Evolutionary conservation across 2,797 vertebrate genomes (phyloP).

Genomic region (Decapterus maruadsi): DNA sequence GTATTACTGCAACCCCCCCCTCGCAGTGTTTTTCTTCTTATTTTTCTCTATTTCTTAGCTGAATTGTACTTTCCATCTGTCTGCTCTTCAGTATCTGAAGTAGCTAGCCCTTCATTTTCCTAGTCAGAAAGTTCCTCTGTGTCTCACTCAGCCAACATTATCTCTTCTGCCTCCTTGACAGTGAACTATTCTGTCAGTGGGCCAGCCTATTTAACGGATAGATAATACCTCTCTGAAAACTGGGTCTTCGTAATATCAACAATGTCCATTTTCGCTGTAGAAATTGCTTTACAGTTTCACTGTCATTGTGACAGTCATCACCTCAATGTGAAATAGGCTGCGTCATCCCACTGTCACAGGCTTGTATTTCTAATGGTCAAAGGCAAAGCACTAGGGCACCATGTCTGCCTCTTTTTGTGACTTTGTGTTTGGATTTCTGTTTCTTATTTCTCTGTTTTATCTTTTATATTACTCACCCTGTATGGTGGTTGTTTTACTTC

Average conservation of each 20-base stretch:
- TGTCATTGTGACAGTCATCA: background rate
- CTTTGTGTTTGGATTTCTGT: too few relatives aligned
- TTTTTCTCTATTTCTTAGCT: background rate
- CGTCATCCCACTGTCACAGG: background rate
- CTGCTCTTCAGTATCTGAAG: background rate
- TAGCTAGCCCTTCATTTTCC: background rate
- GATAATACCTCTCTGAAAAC: background rate
- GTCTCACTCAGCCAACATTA: slow-evolving; percentile 1
- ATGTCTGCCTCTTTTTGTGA: too few relatives aligned
- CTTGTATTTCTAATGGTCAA: slow-evolving; percentile 2
- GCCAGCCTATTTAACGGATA: background rate
- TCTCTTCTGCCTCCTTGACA: slow-evolving; percentile 2
- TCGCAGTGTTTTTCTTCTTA: too few relatives aligned
- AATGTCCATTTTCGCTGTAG: slow-evolving; percentile 13
- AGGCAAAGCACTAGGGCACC: background rate
- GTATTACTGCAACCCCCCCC: background rate
- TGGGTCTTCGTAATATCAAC: slow-evolving; percentile 10
- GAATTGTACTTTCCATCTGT: background rate
- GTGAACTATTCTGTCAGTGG: background rate
- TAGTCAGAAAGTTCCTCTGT: background rate
- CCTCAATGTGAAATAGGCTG: background rate
- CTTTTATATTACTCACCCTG: too few relatives aligned
- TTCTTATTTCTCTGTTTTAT: too few relatives aligned
- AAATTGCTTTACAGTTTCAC: background rate
- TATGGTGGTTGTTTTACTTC: too few relatives aligned